Conservation (phyloP, 2,797 vertebrate species). For the Hippopotamyrus pictus region DNA sequence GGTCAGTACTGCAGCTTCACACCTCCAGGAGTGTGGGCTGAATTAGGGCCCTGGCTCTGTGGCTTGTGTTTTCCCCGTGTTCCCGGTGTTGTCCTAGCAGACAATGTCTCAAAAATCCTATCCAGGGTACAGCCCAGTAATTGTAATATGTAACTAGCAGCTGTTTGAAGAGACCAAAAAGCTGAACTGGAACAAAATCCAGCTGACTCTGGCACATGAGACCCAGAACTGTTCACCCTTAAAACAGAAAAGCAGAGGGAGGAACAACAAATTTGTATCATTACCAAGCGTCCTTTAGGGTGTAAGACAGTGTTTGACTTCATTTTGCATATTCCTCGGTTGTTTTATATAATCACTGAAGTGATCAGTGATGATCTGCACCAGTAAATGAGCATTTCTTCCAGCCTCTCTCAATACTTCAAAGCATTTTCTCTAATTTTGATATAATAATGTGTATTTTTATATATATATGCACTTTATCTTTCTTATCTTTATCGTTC, state of each 20-base stretch:
- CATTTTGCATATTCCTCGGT: not conserved
- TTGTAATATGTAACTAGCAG: not conserved
- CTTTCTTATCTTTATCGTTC: too few relatives aligned
- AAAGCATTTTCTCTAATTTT: not conserved
- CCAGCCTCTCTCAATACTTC: not conserved
- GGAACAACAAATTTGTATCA: not conserved
- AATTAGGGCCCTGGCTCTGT: not conserved
- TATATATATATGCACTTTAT: too few relatives aligned
- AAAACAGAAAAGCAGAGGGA: too few relatives aligned
- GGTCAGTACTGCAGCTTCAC: not conserved
- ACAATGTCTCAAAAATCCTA: not conserved
- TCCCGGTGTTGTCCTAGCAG: too few relatives aligned
- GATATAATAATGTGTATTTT: too few relatives aligned
- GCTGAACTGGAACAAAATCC: too few relatives aligned
- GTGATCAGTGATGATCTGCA: not conserved
- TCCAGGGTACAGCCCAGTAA: not conserved
- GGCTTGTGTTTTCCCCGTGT: not conserved
- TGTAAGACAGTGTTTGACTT: not conserved
- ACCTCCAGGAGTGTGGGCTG: not conserved
- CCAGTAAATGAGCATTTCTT: not conserved
- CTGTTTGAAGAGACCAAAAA: not conserved
- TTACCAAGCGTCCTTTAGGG: not conserved
- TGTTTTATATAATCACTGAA: not conserved
- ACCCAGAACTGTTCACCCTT: too few relatives aligned
- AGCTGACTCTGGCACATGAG: too few relatives aligned